phyloP scores from a whole-genome alignment of 2,113 vertebrate genomes.

The Oxyura jamaicensis region DNA sequence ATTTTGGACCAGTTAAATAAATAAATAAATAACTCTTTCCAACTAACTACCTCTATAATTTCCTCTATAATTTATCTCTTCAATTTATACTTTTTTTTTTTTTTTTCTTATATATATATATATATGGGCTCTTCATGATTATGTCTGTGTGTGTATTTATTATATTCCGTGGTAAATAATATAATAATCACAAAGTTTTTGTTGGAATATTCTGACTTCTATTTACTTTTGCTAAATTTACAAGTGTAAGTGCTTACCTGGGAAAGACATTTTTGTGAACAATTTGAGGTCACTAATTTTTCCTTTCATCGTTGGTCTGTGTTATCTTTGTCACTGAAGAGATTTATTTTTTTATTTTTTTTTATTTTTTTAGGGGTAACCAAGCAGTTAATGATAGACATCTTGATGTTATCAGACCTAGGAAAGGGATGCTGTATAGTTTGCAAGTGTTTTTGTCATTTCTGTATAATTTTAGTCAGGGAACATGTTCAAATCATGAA shows the following conservation, averaged over 20 bases:
- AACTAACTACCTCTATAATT: not conserved
- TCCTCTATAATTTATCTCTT: not conserved
- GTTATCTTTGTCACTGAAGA: not conserved
- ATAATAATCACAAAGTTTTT: not conserved
- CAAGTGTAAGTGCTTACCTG: not conserved
- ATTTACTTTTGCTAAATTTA: not conserved
- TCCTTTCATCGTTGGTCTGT: not conserved
- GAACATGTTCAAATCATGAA: not conserved
- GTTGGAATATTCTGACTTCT: not conserved
- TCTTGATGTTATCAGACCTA: not conserved
- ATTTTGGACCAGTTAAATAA: not conserved
- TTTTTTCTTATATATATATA: not conserved
- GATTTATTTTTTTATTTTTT: not conserved
- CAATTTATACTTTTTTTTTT: not conserved
- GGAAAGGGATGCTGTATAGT: rapidly evolving
- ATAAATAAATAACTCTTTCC: not conserved
- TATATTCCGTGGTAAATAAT: not conserved
- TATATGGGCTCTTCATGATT: not conserved
- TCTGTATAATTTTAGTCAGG: not conserved
- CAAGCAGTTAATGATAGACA: not conserved
- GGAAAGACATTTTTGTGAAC: not conserved
- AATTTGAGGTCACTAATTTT: not conserved
- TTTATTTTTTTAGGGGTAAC: not conserved
- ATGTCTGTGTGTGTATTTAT: not conserved
- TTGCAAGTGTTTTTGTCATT: not conserved